Evolutionary conservation across 2,113 vertebrate species (phyloP).

Genomic region (Petaurus breviceps): DNA sequence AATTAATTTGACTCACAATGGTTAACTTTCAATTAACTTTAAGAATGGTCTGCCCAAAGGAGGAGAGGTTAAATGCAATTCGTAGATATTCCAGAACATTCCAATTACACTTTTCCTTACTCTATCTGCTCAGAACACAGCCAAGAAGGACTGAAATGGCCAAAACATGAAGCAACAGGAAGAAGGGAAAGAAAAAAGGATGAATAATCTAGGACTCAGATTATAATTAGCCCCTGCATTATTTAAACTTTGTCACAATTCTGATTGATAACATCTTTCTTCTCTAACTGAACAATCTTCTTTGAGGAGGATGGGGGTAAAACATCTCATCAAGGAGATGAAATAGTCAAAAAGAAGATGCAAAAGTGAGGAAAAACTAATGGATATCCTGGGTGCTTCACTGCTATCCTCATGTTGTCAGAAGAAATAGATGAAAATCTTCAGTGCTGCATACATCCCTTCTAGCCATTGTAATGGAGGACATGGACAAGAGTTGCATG

Average conservation of each 20-base stretch:
- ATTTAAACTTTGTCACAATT: not conserved
- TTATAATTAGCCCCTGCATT: not conserved
- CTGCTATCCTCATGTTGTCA: not conserved
- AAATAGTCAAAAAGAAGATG: not conserved
- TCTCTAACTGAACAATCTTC: not conserved
- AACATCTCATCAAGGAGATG: not conserved
- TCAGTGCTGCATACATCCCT: not conserved
- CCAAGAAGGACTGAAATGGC: not conserved
- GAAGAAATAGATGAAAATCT: not conserved
- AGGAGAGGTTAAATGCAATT: slow-evolving; percentile 30
- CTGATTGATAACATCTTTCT: not conserved
- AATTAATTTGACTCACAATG: not conserved
- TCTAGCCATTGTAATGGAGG: not conserved
- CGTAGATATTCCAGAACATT: not conserved
- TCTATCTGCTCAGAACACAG: not conserved
- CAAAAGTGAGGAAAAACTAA: not conserved
- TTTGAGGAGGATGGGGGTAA: not conserved
- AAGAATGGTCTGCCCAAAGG: slow-evolving; percentile 15
- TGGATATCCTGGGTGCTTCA: not conserved
- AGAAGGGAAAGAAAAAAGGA: not conserved
- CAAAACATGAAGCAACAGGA: not conserved
- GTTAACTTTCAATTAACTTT: not conserved
- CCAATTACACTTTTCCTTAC: not conserved
- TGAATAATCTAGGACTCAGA: not conserved
- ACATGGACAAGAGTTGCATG: not conserved